Base-by-base conservation (phyloP, 2,888 invertebrate species). In the Hipparchia sbordonii region DNA sequence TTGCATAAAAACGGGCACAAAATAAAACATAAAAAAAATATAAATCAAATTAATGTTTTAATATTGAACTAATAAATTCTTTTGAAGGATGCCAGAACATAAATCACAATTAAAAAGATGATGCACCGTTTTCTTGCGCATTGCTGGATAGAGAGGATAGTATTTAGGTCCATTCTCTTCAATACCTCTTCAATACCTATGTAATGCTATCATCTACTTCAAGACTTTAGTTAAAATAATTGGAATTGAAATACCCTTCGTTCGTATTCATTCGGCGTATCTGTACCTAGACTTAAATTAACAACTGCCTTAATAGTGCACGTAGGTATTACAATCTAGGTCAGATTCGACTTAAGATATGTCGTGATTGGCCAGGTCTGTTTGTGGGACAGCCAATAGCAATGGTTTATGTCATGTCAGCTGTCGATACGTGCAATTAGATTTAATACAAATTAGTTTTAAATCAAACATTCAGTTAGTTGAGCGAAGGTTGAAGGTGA, bases 301-400 rank as follows among this genome's bases (percentile, higher is more conserved):
- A 13, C 52, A 62, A 70, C 59, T 71, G 65, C 73, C 72, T 71
- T 73, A 72, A 74, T 74, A 70, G 70, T 65, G 59, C 70, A 74
- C 52, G 72, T 74, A 77, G 77, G 74, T 77, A 76, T 75, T 51
- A 33, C 56, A 62, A 77, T 67, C 65, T 77, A 71, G 77, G 76
- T 77, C 76, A 75, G 45, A 45, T 60, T 51, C 67, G 52, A 63
- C 46, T 70, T 71, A 56, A 66, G 67, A 72, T 61, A 70, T 67
- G 51, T 63, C 51, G 67, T 65, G 76, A 78, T 78, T 78, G 78
- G 78, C 62, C 65, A 67, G 67, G 67, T 57, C 59, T 67, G 13
- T 45, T 57, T 67, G 66, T 61, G 65, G 59, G 10, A 39, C 71
- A 71, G 61, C 78, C 78, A 78, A 78, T 78, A 57, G 74, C 66